Percentiles rank a stretch among this genome's conserved stretches.
These are phyloP conservation scores for Leptothorax acervorum DNA, from an alignment of 2,888 invertebrate species.

Conservation along the genomic window DNA sequence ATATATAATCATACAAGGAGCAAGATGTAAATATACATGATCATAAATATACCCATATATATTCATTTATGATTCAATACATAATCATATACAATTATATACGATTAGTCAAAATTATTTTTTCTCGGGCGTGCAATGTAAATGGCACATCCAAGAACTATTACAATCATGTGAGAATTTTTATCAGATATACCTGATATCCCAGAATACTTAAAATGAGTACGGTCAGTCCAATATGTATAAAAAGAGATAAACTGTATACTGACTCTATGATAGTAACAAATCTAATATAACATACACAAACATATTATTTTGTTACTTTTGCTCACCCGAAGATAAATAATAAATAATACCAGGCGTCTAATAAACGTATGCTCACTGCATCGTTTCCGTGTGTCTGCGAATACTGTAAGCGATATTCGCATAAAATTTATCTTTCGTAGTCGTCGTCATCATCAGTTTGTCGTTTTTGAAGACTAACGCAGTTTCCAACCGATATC, in stretches of 20 bases:
- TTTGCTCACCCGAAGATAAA: background rate
- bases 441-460: too few species aligned
- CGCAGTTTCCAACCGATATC: slow-evolving; percentile 13
- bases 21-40: too few species aligned
- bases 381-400: slow-evolving; percentile 3
- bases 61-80: too few species aligned
- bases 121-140: too few species aligned
- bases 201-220: background rate
- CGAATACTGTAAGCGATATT: slow-evolving; percentile 20
- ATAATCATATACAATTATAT: too few species aligned
- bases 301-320: background rate
- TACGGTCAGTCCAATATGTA: background rate
- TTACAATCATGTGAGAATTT: background rate
- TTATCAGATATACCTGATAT: slow-evolving; percentile 9
- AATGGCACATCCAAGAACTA: background rate
- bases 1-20: too few species aligned
- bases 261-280: background rate
- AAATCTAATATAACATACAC: background rate
- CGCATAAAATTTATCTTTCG: background rate
- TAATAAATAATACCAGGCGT: background rate
- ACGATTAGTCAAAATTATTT: too few species aligned
- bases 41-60: too few species aligned
- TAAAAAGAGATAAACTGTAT: background rate
- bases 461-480: background rate
- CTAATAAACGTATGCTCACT: slow-evolving; percentile 8